Evolutionary conservation across 2,113 vertebrate species (phyloP), one percentile per base, ranked within the genome.

Genomic region (Lophius piscatorius): DNA sequence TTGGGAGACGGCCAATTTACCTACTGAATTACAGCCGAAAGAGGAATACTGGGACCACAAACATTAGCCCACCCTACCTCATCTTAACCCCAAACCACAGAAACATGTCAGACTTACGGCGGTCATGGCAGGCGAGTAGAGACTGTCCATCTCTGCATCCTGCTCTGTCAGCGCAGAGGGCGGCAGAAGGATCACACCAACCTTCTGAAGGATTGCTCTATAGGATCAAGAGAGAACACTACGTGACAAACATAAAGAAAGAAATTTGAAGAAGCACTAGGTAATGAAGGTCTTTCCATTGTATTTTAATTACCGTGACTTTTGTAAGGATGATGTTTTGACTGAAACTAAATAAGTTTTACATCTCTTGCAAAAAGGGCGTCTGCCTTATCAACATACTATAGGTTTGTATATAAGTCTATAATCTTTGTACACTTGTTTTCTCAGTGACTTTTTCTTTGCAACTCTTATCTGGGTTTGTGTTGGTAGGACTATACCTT

Each of bases 131-230:
- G 88, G 65, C 7, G 76, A 65, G 76, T 84, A 85, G 13, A 89
- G 39, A 44, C 41, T 7, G 72, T 90, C 82, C 24, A 9, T 55
- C 66, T 90, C 88, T 13, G 87, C 73, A 5, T 88, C 90, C 59
- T 81, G 28, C 57, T 91, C 88, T 5, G 74, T 83, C 35, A 9
- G 21, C 2, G 65, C 72, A 62, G 54, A 75, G 3, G 56, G 26
- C 1, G 89, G 90, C 14, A 88, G 74, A 6, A 86, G 65, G 59
- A 92, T 2, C 10, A 90, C 76, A 13, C 91, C 91, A 7, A 92
- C 60, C 56, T 65, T 90, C 70, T 85, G 81, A 26, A 93, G 76
- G 57, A 91, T 13, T 5, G 69, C 71, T 72, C 92, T 92, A 47
- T n/a, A 34, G 23, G 28, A 60, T 10, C 47, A 50, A 74, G 0